Base-by-base conservation (phyloP, 2,797 vertebrate species). In the Corythornis leucogaster region DNA sequence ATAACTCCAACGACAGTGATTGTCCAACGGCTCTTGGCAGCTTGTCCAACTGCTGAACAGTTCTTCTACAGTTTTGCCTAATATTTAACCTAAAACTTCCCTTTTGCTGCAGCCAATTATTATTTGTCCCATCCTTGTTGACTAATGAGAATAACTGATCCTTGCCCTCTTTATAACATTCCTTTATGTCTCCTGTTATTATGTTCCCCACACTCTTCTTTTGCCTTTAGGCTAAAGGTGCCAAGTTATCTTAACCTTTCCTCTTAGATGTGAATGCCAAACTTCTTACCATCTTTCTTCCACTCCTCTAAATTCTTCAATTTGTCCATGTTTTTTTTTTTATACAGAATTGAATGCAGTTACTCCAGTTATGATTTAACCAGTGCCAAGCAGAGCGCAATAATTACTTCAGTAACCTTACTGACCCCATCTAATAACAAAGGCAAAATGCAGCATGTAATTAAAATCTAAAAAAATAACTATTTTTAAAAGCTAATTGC, bases 101-200 rank as follows among this genome's bases (percentile, higher is more conserved):
- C 93, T 94, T 92, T 88, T 93, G 85, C 93, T 96, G 94, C 87
- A 89, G 95, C 96, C 96, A 97, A 95, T 96, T 95, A 95, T 92
- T 95, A 95, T 95, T 94, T 96, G 94, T 96, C 89, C 77, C 92
- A 87, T 94, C 88, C 70, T 93, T 91, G 81, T 94, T 96, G 93
- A 95, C 95, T 97, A 96, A 97, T 93, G 94, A 97, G 96, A 97
- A 97, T 97, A 96, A 97, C 80, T 97, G 94, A 97, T 97, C 88
- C 85, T 93, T 94, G 96, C 96, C 76, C 93, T 96, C 88, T 96
- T 97, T 95, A 68, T 92, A 86, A 93, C 86, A 80, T 97, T 95
- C 96, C 79, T 93, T 96, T 95, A 95, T 95, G 80, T 94, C 93
- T 96, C 83, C 85, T 1, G 7, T 93, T 96, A 90, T 92, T 85